Evolutionary conservation across 2,797 vertebrate species (phyloP).

Genomic region (Brachymystax lenok): DNA sequence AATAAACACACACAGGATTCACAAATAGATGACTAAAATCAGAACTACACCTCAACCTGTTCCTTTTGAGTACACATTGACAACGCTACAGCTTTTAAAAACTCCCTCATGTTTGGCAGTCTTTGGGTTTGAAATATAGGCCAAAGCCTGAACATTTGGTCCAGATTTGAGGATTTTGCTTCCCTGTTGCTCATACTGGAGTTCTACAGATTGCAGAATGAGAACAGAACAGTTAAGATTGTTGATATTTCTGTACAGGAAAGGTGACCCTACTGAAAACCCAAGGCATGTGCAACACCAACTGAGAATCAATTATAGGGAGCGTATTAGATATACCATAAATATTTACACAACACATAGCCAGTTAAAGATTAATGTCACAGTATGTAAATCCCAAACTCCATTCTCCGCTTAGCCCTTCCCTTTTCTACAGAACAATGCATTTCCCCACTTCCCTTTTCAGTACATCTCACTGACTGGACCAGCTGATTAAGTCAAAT

Average conservation of each 20-base stretch:
- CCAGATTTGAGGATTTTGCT: not conserved
- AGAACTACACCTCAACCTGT: not conserved
- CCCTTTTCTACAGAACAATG: constrained; percentile 33
- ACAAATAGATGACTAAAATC: constrained; percentile 15
- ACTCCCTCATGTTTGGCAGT: constrained; percentile 16
- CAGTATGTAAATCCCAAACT: constrained; percentile 48
- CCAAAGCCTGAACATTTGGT: constrained; percentile 15
- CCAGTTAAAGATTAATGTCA: constrained; percentile 55
- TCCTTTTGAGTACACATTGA: constrained; percentile 17
- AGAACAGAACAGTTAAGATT: not conserved
- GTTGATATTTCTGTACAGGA: not conserved
- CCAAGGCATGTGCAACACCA: constrained; percentile 31
- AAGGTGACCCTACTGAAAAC: constrained; percentile 7
- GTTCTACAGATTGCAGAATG: not conserved
- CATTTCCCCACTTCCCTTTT: not conserved
- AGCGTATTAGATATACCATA: constrained; percentile 39
- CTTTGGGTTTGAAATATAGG: constrained; percentile 21
- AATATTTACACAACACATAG: constrained; percentile 51
- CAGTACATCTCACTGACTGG: not conserved
- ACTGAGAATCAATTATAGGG: constrained; percentile 36
- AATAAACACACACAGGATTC: constrained; percentile 10
- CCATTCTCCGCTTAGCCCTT: constrained; percentile 6
- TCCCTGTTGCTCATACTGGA: not conserved
- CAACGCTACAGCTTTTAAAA: constrained; percentile 16
- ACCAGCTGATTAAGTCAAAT: constrained; percentile 31